phyloP scores from a whole-genome alignment of 2,113 vertebrate species.

The Pterocles orientalis region DNA sequence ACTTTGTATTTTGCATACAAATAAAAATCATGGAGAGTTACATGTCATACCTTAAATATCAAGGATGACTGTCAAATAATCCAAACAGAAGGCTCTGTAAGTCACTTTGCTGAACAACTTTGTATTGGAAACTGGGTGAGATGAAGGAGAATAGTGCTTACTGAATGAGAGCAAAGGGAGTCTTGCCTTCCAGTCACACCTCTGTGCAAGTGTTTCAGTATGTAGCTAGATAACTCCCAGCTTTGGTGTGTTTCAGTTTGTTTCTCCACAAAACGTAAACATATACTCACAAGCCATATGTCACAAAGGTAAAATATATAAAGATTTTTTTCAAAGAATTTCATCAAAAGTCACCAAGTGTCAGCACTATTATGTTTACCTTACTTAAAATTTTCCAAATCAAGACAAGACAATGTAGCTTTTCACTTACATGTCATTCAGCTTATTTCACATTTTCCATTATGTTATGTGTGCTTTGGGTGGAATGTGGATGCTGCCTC shows the following conservation, averaged over 20 bases:
- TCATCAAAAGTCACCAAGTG: background rate
- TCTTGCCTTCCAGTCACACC: background rate
- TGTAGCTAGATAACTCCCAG: background rate
- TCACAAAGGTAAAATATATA: background rate
- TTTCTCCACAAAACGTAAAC: background rate
- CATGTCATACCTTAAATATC: background rate
- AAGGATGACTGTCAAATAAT: constrained; percentile 21
- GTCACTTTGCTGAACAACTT: background rate
- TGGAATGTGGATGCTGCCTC: background rate
- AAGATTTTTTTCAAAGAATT: background rate
- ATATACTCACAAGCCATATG: rapidly evolving
- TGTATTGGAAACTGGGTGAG: background rate
- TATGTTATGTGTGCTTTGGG: background rate
- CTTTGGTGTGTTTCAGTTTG: background rate
- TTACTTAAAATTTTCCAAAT: background rate
- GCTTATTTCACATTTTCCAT: background rate
- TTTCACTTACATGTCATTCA: background rate
- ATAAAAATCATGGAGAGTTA: constrained; percentile 4
- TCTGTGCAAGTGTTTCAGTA: background rate
- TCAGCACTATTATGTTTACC: background rate
- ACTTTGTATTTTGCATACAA: background rate
- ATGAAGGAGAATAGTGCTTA: background rate
- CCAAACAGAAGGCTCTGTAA: background rate
- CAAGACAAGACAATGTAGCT: background rate
- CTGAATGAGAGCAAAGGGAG: background rate